Evolutionary conservation across 92 coral and sea anemone species (phyloP).

Genomic region (Phenganax marumi): DNA sequence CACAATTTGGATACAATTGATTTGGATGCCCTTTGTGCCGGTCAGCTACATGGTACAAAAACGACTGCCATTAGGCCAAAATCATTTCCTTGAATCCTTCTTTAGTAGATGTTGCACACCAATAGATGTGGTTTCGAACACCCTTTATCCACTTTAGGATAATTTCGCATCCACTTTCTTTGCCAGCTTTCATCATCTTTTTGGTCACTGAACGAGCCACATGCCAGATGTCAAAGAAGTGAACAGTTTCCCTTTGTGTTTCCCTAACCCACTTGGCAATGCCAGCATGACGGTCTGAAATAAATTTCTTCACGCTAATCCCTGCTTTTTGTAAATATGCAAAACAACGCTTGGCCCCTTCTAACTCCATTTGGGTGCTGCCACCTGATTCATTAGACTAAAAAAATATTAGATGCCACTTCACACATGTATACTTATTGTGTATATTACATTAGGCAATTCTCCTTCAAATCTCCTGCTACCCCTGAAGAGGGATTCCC

Average conservation of each 20-base stretch:
- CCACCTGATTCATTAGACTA: neutral
- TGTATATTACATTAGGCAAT: too few species aligned
- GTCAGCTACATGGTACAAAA: neutral
- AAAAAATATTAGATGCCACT: neutral
- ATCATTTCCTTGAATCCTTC: neutral
- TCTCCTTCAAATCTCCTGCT: too few species aligned
- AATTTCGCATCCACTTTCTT: neutral
- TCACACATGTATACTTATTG: too few species aligned
- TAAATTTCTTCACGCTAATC: neutral
- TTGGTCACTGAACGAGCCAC: neutral
- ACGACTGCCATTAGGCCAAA: neutral
- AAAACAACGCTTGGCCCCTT: constrained; percentile 4
- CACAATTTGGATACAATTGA: too few species aligned
- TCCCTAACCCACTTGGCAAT: neutral
- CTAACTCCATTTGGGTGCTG: neutral
- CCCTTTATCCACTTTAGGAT: neutral
- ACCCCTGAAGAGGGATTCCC: too few species aligned
- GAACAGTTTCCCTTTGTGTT: neutral
- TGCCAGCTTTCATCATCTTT: neutral
- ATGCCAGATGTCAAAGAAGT: neutral
- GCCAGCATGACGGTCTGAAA: neutral
- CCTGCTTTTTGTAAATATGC: neutral
- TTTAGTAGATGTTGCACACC: neutral
- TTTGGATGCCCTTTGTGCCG: neutral
- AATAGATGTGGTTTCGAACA: neutral